Percentiles rank a stretch among this genome's conserved stretches.
phyloP scores from a whole-genome alignment of 2,113 vertebrate genomes.

The Halichoeres trimaculatus region DNA sequence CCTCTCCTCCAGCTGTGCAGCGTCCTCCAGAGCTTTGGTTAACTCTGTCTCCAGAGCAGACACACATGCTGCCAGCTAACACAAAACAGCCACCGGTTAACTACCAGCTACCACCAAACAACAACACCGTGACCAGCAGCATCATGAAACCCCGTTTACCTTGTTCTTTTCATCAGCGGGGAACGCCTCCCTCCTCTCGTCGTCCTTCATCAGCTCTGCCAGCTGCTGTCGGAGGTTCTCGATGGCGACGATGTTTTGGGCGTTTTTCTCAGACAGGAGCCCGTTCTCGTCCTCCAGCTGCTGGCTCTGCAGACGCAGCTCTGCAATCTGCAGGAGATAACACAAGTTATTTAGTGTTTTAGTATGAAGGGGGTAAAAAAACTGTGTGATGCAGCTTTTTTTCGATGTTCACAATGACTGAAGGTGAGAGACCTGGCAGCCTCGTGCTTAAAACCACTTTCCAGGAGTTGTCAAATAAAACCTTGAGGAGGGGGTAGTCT shows the following conservation, averaged over 20 bases:
- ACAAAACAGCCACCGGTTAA: conserved; percentile 62
- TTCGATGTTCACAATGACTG: too few species aligned
- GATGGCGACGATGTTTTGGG: conserved; percentile 80
- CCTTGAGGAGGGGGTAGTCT: too few species aligned
- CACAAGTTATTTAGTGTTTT: too few species aligned
- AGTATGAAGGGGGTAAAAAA: too few species aligned
- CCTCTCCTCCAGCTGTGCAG: conserved; percentile 83
- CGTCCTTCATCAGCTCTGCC: conserved; percentile 76
- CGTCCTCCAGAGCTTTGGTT: conserved; percentile 83
- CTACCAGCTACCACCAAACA: conserved; percentile 40
- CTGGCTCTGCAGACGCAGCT: conserved; percentile 86
- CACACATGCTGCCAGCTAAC: conserved; percentile 79
- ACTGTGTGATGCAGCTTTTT: too few species aligned
- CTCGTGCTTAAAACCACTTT: too few species aligned
- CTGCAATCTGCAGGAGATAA: conserved; percentile 82
- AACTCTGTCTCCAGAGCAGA: conserved; percentile 87
- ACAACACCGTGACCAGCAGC: not conserved
- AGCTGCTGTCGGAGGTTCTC: conserved; percentile 85
- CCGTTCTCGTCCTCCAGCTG: conserved; percentile 88
- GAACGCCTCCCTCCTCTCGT: conserved; percentile 66
- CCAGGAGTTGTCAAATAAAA: too few species aligned
- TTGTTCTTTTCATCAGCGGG: conserved; percentile 73
- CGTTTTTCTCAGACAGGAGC: conserved; percentile 84
- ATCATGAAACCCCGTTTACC: conserved; percentile 24
- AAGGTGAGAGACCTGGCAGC: too few species aligned